These are phyloP conservation scores for Leptoteleia sp. DNA, from an alignment of 1,140 invertebrate species.

Conservation along the genomic window DNA sequence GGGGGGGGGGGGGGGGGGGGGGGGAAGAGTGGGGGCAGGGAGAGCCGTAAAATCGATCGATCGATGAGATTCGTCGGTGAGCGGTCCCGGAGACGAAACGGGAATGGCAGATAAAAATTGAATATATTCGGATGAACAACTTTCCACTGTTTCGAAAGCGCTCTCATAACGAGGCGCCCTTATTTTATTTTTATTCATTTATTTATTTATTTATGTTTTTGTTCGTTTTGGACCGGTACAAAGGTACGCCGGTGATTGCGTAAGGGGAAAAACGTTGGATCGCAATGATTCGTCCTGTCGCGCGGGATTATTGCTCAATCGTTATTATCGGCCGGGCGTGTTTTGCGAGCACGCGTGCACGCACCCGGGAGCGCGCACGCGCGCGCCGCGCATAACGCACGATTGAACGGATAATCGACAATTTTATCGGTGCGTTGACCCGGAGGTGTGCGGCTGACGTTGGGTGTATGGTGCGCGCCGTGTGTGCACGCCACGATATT, in stretches of 20 bases:
- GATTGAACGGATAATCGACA: constrained; percentile 68
- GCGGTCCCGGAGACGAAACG: constrained; percentile 15
- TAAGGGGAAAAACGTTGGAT: constrained; percentile 18
- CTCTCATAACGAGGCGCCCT: constrained; percentile 46
- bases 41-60: constrained; percentile 24
- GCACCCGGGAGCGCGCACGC: constrained; percentile 56
- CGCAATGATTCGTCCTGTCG: constrained; percentile 42
- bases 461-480: too few relatives aligned
- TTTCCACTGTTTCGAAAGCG: constrained; percentile 55
- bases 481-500: constrained; percentile 63
- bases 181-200: too few relatives aligned
- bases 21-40: too few relatives aligned
- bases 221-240: neutral
- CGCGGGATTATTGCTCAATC: constrained; percentile 59
- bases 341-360: constrained; percentile 44
- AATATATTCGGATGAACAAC: constrained; percentile 58
- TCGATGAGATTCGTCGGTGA: neutral
- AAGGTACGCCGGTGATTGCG: constrained; percentile 30
- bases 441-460: constrained; percentile 60
- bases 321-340: too few relatives aligned
- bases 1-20: too few relatives aligned
- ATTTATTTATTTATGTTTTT: too few relatives aligned
- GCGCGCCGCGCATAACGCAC: constrained; percentile 34
- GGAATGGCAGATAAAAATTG: constrained; percentile 44
- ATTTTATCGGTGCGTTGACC: constrained; percentile 72